phyloP scores from a whole-genome alignment of 1,140 invertebrate genomes.

The Euglossa dilemma region DNA sequence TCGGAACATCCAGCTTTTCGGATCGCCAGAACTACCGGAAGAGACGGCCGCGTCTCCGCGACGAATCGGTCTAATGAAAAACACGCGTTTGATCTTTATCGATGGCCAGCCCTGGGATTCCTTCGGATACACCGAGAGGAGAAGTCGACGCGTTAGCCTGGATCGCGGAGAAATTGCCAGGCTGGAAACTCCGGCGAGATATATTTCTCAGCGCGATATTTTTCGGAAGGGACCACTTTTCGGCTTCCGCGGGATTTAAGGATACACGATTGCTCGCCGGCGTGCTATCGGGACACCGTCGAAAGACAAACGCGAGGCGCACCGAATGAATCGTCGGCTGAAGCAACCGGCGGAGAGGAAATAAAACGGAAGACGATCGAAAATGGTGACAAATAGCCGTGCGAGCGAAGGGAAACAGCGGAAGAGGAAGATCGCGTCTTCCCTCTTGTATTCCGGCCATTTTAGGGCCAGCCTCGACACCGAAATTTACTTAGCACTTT shows the following conservation, averaged over 20 bases:
- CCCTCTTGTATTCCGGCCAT: constrained; percentile 33
- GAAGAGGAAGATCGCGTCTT: neutral
- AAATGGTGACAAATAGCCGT: neutral
- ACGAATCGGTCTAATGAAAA: neutral
- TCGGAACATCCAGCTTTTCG: neutral
- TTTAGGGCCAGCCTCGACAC: constrained; percentile 46
- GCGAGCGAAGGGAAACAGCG: constrained; percentile 41
- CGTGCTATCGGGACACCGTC: neutral
- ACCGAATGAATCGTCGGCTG: neutral
- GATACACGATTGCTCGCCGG: neutral
- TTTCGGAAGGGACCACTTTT: neutral
- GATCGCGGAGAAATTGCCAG: neutral
- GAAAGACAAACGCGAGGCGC: neutral
- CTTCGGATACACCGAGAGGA: neutral
- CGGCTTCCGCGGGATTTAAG: neutral
- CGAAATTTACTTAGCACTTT: constrained; percentile 63
- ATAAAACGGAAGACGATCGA: neutral
- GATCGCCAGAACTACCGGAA: neutral
- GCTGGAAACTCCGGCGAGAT: neutral
- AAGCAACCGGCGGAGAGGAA: neutral
- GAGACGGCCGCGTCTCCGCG: neutral
- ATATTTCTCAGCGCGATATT: neutral
- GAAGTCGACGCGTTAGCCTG: neutral
- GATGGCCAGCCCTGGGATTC: neutral
- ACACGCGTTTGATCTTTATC: neutral